Evolutionary conservation across 35 echinoderm and acorn worm genomes (phyloP), one percentile per base, ranked within the genome.

Genomic region (Patiria miniata): DNA sequence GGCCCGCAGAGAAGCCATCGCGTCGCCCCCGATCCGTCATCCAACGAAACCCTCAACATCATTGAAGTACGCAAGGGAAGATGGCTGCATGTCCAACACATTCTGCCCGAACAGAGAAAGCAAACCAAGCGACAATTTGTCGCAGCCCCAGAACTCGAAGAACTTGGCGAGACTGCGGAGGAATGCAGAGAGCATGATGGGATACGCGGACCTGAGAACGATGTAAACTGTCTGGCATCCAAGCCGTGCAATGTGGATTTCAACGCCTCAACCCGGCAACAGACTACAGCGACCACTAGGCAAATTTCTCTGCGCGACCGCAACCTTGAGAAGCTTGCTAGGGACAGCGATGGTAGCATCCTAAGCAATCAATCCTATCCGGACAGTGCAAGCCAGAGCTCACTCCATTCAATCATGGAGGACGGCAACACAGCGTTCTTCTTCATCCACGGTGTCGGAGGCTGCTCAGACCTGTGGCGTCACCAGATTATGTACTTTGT

Each of bases 371-470:
- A 12, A 6, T 47, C 42, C 12, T 12, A 47, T 47, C 23, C 37
- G 23, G 38, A 87, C 21, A 52, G 50, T 17, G 57, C 47, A 14
- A 94, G 93, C 37, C 78, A 77, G 57, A 37, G 52, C 18, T 94
- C 93, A 34, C 56, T 90, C n/a, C 39, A 52, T n/a, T 95, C 93
- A 7, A 79, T 91, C 21, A 84, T 91, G 69, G 93, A 91, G 15
- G 93, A 95, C 59, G 89, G 89, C 14, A 83, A 86, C 30, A 56
- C 85, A 9, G 89, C 94, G 14, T 21, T 99, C 10, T 99, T 99
- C 79, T 99, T 99, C 60, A 83, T 99, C 23, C 96, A 99, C 47
- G 96, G 96, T 28, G 96, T 99, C 14, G 96, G 96, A 19, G 96
- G 96, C 2, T 89, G 89, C 39, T 81, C 89, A 36, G 86, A 94